Evolutionary conservation across 2,888 invertebrate genomes (phyloP).

Genomic region (Cordilura impudica): DNA sequence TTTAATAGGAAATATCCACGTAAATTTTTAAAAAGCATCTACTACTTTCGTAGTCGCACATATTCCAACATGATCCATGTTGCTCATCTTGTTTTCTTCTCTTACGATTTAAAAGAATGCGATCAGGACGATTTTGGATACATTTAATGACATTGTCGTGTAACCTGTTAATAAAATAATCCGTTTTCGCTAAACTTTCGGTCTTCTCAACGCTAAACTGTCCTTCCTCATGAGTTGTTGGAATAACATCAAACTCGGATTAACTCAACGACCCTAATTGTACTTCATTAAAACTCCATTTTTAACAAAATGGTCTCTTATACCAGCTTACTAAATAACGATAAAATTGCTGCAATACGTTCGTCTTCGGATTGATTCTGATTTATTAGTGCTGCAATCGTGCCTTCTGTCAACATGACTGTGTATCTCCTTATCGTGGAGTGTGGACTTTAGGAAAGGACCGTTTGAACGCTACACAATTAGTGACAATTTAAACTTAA

Average conservation of each 20-base stretch:
- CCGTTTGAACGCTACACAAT: background rate
- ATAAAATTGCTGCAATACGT: too few relatives aligned
- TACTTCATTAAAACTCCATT: conserved; percentile 16
- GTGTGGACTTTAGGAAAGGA: too few relatives aligned
- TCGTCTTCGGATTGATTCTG: conserved; percentile 15
- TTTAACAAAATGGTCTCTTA: conserved; percentile 22
- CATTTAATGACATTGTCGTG: too few relatives aligned
- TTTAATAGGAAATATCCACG: too few relatives aligned
- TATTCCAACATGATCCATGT: conserved; percentile 19
- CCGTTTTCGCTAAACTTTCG: conserved; percentile 11
- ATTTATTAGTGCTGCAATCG: background rate
- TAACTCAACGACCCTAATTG: conserved; percentile 17
- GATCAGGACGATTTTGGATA: too few relatives aligned
- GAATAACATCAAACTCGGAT: background rate
- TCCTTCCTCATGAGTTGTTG: background rate
- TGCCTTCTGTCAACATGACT: too few relatives aligned
- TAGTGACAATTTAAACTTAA: background rate
- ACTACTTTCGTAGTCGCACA: conserved; percentile 18
- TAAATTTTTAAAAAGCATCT: too few relatives aligned
- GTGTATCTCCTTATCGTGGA: too few relatives aligned
- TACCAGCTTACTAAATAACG: background rate
- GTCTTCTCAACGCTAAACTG: conserved; percentile 37
- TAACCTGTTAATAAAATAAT: too few relatives aligned
- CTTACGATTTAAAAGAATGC: conserved; percentile 29
- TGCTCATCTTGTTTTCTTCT: conserved; percentile 27